Evolutionary conservation across 2,113 vertebrate species (phyloP).

Genomic region (Oreotrochilus melanogaster): DNA sequence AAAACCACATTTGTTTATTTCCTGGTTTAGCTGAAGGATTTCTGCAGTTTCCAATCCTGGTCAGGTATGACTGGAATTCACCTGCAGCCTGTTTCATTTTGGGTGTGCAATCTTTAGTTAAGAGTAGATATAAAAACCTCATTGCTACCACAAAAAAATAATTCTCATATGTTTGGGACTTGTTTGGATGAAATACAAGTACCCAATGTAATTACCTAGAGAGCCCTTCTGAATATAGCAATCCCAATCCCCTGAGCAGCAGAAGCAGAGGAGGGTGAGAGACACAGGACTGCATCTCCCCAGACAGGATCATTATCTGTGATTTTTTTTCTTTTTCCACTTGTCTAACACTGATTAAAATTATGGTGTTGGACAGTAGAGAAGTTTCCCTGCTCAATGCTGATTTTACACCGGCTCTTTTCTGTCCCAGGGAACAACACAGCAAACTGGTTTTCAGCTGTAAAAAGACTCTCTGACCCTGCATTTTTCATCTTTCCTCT

Average conservation of each 20-base stretch:
- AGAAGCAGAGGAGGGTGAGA: neutral
- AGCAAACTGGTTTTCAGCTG: slow-evolving; percentile 23
- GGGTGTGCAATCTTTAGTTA: neutral
- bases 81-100: neutral
- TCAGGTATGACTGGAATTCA: neutral
- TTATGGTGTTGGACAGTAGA: neutral
- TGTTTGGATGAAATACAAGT: neutral
- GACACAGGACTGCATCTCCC: neutral
- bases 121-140: neutral
- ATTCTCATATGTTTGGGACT: neutral
- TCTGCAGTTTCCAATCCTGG: neutral
- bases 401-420: neutral
- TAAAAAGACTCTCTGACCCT: neutral
- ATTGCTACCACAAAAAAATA: neutral
- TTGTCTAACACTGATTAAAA: neutral
- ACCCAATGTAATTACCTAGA: neutral
- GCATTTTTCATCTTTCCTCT: slow-evolving; percentile 46
- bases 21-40: neutral
- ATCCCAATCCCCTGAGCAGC: neutral
- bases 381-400: neutral
- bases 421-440: neutral
- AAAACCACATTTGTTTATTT: neutral
- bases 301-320: neutral
- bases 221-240: neutral
- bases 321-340: neutral